phyloP scores from a whole-genome alignment of 1,140 invertebrate species.

The Drosophila ogumai region DNA sequence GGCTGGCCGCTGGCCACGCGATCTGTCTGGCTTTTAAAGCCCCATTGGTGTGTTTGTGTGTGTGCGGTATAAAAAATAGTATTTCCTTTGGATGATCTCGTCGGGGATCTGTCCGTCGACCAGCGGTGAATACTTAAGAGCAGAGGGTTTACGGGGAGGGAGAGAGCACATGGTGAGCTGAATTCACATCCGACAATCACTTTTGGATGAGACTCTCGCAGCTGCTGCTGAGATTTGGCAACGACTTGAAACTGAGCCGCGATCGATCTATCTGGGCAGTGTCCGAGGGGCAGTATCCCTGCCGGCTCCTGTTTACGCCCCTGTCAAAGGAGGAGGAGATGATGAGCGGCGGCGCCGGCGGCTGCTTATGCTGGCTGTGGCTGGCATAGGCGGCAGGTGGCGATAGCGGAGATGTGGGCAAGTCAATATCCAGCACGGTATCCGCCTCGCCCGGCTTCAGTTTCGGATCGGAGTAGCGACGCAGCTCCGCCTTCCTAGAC shows the following conservation, averaged over 20 bases:
- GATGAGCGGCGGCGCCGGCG: slow-evolving; percentile 23
- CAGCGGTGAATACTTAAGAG: slow-evolving; percentile 62
- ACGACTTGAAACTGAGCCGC: slow-evolving; percentile 86
- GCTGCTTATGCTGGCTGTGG: slow-evolving; percentile 44
- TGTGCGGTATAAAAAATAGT: slow-evolving; percentile 54
- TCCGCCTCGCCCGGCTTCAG: slow-evolving; percentile 47
- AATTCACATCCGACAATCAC: slow-evolving; percentile 64
- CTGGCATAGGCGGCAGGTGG: slow-evolving; percentile 72
- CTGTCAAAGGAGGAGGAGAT: slow-evolving; percentile 74
- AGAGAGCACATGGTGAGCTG: slow-evolving; percentile 9
- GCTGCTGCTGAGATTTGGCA: slow-evolving; percentile 89
- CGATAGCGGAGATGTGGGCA: slow-evolving; percentile 74
- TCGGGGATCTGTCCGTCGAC: slow-evolving; percentile 32
- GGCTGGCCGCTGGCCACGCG: slow-evolving; percentile 26
- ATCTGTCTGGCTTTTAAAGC: slow-evolving; percentile 38
- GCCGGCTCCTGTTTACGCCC: slow-evolving; percentile 45
- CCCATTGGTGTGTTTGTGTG: slow-evolving; percentile 45
- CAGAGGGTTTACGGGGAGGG: slow-evolving; percentile 10
- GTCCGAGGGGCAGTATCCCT: slow-evolving; percentile 35
- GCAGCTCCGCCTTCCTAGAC: slow-evolving; percentile 62
- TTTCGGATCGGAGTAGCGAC: slow-evolving; percentile 86
- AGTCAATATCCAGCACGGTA: slow-evolving; percentile 74
- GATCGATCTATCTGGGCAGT: slow-evolving; percentile 65
- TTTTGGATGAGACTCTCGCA: slow-evolving; percentile 87
- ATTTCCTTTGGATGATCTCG: slow-evolving; percentile 34